Conservation (phyloP, 2,888 invertebrate genomes). For the Hypolimnas misippus region DNA sequence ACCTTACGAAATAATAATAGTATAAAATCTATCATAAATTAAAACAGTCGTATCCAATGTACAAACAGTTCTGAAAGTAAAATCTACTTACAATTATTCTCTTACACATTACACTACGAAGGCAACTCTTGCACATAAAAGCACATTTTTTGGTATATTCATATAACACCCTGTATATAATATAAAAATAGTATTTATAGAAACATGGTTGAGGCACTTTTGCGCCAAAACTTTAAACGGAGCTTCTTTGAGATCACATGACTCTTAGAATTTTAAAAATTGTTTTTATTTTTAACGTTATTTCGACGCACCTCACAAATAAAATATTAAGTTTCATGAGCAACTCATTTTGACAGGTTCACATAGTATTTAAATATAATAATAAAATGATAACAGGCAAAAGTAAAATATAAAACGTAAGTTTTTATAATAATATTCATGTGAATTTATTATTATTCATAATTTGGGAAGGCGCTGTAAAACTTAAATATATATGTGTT, state of each 20-base stretch:
- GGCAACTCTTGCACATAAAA: constrained; percentile 80
- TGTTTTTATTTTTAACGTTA: background rate
- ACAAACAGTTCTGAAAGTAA: constrained; percentile 35
- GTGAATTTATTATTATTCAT: background rate
- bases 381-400: background rate
- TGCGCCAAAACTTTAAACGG: constrained; percentile 67
- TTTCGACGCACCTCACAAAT: constrained; percentile 18
- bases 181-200: constrained; percentile 76
- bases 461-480: constrained; percentile 2
- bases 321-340: constrained; percentile 21
- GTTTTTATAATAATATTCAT: background rate
- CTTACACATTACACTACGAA: constrained; percentile 60
- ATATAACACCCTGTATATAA: constrained; percentile 80
- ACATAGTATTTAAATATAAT: background rate
- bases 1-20: constrained; percentile 45
- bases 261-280: constrained; percentile 35
- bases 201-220: constrained; percentile 68
- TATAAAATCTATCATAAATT: constrained; percentile 59
- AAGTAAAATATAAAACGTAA: background rate
- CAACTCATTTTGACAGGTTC: constrained; percentile 10
- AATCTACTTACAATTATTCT: constrained; percentile 44
- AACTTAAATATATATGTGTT: background rate
- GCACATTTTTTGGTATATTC: constrained; percentile 81
- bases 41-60: constrained; percentile 58
- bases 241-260: constrained; percentile 76